Evolutionary conservation across 1,140 invertebrate species (phyloP).

Genomic region (Apis florea): DNA sequence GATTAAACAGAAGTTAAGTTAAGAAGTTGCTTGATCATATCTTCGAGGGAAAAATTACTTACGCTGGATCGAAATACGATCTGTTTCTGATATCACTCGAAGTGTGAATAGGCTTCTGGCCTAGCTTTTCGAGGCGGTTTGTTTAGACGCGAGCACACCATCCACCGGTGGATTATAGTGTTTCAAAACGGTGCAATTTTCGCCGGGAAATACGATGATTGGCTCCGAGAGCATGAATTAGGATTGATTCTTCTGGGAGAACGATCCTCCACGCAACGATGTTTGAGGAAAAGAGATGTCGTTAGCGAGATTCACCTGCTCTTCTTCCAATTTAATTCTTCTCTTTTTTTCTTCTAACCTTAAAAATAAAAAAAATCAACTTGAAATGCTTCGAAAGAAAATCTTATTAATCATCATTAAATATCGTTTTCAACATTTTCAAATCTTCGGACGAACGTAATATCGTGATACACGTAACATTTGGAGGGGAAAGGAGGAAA

Average conservation of each 20-base stretch:
- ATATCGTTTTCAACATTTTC: too few species aligned
- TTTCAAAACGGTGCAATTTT: conserved; percentile 34
- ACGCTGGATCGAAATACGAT: background rate
- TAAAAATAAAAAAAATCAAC: too few species aligned
- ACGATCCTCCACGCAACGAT: background rate
- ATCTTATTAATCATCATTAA: too few species aligned
- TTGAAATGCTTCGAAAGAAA: too few species aligned
- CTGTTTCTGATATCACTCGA: background rate
- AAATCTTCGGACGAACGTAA: too few species aligned
- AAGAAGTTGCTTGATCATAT: background rate
- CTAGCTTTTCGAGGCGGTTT: conserved; percentile 16
- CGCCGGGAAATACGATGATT: conserved; percentile 41
- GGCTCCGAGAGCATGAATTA: conserved; percentile 37
- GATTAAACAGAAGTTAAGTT: too few species aligned
- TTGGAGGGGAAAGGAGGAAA: background rate
- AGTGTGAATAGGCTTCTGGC: background rate
- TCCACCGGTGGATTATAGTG: conserved; percentile 27
- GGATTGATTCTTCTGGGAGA: conserved; percentile 26
- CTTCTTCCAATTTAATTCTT: conserved; percentile 1
- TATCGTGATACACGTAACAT: too few species aligned
- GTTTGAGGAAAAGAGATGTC: background rate
- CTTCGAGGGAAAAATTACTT: background rate
- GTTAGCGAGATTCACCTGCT: background rate
- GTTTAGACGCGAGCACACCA: conserved; percentile 16
- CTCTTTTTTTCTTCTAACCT: too few species aligned